A percentile compares a stretch with the other conserved stretches of the same genome.
Evolutionary conservation across 2,797 vertebrate species (phyloP).

Genomic region (Platalea minor): DNA sequence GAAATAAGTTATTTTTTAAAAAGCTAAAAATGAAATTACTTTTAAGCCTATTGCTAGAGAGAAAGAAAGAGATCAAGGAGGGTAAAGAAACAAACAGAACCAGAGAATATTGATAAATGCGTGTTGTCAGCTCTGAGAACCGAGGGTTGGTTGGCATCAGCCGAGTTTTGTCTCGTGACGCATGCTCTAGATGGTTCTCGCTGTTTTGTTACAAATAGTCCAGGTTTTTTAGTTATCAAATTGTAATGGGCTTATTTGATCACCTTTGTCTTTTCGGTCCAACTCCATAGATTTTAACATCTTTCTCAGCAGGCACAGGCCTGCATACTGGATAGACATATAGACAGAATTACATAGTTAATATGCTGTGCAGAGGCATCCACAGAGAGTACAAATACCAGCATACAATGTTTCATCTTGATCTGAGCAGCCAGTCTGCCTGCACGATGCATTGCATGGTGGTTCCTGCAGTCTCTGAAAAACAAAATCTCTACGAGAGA

Average conservation of each 20-base stretch:
- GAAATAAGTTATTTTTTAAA: conserved; percentile 45
- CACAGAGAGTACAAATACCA: conserved; percentile 10
- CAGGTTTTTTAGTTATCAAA: background rate
- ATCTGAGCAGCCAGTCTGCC: conserved; percentile 1
- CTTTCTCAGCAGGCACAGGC: background rate
- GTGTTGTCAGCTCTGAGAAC: background rate
- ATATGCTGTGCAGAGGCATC: background rate
- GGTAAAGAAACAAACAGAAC: background rate
- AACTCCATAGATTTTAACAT: background rate
- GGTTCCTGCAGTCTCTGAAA: conserved; percentile 41
- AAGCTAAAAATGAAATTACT: conserved; percentile 6
- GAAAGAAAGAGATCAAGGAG: background rate
- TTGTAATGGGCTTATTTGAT: background rate
- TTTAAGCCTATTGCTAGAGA: background rate
- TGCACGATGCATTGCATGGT: background rate
- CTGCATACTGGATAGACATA: background rate
- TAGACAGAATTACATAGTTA: background rate
- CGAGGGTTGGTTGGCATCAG: background rate
- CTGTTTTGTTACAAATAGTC: background rate
- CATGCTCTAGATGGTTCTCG: background rate
- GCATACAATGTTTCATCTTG: conserved; percentile 33
- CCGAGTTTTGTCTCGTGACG: background rate
- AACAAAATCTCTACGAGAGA: background rate
- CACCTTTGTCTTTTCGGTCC: conserved; percentile 4
- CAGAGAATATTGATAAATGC: background rate